These are phyloP conservation scores for Umimayanthus chanpuru DNA, from an alignment of 92 coral and sea anemone species.

Conservation along the genomic window DNA sequence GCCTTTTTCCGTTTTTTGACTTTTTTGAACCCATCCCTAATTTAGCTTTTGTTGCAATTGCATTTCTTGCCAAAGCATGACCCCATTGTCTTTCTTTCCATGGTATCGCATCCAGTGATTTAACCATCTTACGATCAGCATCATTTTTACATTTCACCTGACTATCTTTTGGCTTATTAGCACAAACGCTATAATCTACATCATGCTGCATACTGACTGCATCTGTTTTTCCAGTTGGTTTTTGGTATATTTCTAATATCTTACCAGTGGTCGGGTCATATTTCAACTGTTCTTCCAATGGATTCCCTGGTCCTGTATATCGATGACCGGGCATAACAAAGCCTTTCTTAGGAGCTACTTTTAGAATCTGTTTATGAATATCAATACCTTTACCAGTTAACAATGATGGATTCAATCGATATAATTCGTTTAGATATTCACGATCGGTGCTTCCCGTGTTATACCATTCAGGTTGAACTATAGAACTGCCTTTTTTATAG, in stretches of 20 bases:
- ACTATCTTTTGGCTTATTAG: neutral
- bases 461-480: too few species aligned
- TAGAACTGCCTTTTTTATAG: too few species aligned
- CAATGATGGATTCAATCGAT: too few species aligned
- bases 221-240: slow-evolving; percentile 49
- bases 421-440: too few species aligned
- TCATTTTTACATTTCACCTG: slow-evolving; percentile 21
- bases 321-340: neutral
- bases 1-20: slow-evolving; percentile 49
- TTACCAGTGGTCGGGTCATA: slow-evolving; percentile 18
- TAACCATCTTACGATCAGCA: neutral
- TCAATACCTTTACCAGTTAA: neutral
- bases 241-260: neutral
- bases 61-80: slow-evolving; percentile 47
- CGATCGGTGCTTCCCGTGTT: too few species aligned
- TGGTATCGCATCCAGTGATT: slow-evolving; percentile 38
- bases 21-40: neutral
- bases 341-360: too few species aligned
- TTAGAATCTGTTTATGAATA: slow-evolving; percentile 14
- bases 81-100: slow-evolving; percentile 55
- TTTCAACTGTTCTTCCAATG: too few species aligned
- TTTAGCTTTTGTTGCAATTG: slow-evolving; percentile 7
- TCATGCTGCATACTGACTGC: slow-evolving; percentile 56
- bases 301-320: slow-evolving; percentile 8
- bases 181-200: slow-evolving; percentile 39